Evolutionary conservation across 2,113 vertebrate genomes (phyloP), one percentile per base, ranked within the genome.

Genomic region (Cepphus grylle): DNA sequence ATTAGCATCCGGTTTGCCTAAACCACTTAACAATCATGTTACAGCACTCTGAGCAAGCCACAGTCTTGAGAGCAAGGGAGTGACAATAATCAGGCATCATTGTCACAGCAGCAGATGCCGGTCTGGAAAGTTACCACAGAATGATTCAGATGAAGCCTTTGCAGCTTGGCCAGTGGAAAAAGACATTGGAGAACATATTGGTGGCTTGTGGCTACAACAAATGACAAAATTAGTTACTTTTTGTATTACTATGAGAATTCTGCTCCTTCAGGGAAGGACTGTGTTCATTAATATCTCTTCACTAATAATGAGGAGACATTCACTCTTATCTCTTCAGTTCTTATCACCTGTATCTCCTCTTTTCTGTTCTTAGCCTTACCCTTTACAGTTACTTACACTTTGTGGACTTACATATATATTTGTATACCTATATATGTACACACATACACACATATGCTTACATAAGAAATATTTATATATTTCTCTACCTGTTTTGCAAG

Each of bases 1-100:
- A 69, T 86, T 81, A 88, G 21, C 38, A 92, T 93, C 47, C 90
- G 32, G 59, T 96, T 95, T 88, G 38, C 38, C 63, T 88, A 88
- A 93, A 62, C 6, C 53, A 78, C 67, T 81, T 92, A 56, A 79
- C 52, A 91, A 81, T 81, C 50, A 67, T 19, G 55, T 50, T 84
- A 56, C 38, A 86, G 63, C 25, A 56, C 12, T 77, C 43, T 61
- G 29, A 92, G 58, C 23, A 91, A 95, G 65, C 61, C 86, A 16
- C 6, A 55, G 59, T 52, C 47, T 86, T 81, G 59, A 86, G 47
- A 81, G 55, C 38, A 18, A 18, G 55, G 56, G 47, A 88, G 65
- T 47, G 59, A 63, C 26, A 86, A 86, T 81, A 93, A 92, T 95
- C 82, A 92, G 76, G 23, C 42, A 1, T 71, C 71, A 81, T 88